phyloP scores from a whole-genome alignment of 1,140 invertebrate genomes.

The Nasonia longicornis region DNA sequence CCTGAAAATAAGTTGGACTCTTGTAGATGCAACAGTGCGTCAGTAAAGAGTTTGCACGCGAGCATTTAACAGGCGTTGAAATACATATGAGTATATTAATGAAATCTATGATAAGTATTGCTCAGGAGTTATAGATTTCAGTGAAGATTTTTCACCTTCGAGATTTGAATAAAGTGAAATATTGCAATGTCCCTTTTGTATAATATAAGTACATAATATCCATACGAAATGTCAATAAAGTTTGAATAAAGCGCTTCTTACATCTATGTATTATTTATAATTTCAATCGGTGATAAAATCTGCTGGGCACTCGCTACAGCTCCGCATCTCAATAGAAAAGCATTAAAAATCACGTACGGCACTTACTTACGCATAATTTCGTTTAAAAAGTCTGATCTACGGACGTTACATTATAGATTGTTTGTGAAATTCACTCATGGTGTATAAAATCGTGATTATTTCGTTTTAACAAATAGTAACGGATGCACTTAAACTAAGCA shows the following conservation, averaged over 20 bases:
- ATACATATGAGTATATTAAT: neutral
- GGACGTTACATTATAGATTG: neutral
- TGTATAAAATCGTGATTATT: neutral
- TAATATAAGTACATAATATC: neutral
- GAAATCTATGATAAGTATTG: neutral
- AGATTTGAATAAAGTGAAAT: neutral
- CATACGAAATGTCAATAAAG: neutral
- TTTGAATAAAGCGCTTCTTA: neutral
- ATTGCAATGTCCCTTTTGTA: neutral
- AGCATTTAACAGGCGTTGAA: neutral
- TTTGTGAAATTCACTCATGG: slow-evolving; percentile 1
- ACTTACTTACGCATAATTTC: neutral
- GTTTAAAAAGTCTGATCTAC: neutral
- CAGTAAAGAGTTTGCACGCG: neutral
- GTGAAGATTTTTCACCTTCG: neutral
- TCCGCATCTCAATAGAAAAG: neutral
- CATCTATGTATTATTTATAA: neutral
- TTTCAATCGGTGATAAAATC: neutral
- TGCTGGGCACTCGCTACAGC: neutral
- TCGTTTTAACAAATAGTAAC: too few species aligned
- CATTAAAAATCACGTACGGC: neutral
- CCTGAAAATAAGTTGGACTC: slow-evolving; percentile 2
- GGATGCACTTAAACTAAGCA: slow-evolving; percentile 2
- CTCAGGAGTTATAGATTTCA: neutral
- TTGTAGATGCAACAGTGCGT: neutral